Evolutionary conservation across 2,797 vertebrate genomes (phyloP).

Genomic region (Onychomys torridus): DNA sequence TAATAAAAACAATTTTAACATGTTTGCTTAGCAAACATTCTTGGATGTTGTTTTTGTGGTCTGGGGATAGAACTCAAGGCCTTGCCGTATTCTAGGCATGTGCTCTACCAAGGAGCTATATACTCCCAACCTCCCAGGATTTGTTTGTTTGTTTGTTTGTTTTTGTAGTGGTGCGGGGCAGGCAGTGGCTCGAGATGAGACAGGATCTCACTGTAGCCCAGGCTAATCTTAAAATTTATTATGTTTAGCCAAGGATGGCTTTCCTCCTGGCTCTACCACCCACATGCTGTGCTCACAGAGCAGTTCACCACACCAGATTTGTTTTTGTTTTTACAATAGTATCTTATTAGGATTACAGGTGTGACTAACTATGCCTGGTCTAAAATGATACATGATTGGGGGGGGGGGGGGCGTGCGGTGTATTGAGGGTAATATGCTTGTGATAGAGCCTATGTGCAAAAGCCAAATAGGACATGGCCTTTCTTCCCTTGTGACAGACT

Average conservation of each 20-base stretch:
- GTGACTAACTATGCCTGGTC: not conserved
- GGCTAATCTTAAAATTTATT: not conserved
- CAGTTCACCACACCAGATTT: not conserved
- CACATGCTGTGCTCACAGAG: not conserved
- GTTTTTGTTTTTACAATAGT: not conserved
- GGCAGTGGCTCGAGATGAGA: too few species aligned
- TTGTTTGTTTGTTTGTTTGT: not conserved
- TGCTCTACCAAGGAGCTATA: not conserved
- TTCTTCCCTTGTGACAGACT: not conserved
- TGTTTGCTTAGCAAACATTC: not conserved
- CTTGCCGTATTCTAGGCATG: not conserved
- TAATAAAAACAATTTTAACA: not conserved
- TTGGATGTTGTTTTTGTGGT: not conserved
- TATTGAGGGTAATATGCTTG: not conserved
- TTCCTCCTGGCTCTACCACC: not conserved
- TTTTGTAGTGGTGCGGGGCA: too few species aligned
- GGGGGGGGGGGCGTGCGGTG: too few species aligned
- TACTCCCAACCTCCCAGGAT: not conserved
- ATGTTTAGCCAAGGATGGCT: not conserved
- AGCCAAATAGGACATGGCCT: not conserved
- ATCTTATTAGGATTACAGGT: not conserved
- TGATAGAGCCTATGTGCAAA: not conserved
- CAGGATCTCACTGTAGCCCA: not conserved
- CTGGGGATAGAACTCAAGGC: not conserved
- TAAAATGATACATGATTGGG: not conserved